These are phyloP conservation scores for Agrypnia vestita DNA, from an alignment of 1,140 invertebrate species.

Conservation along the genomic window DNA sequence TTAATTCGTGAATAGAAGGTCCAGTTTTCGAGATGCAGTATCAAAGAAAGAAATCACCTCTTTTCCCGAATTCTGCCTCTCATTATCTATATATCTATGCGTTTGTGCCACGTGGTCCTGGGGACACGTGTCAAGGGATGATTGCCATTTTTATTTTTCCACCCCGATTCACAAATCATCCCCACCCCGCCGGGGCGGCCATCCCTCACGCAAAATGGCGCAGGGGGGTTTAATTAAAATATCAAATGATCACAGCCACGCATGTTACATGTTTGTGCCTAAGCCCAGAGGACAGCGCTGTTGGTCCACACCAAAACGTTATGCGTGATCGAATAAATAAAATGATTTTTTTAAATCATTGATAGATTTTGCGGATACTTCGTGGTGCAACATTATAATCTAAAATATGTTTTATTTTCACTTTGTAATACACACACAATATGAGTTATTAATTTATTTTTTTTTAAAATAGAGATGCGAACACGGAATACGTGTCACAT, in stretches of 20 bases:
- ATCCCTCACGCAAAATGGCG: constrained; percentile 24
- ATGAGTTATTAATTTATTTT: too few species aligned
- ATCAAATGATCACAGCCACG: constrained; percentile 56
- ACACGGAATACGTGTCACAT: too few species aligned
- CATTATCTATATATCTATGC: background rate
- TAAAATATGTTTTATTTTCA: too few species aligned
- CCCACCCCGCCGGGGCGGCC: background rate
- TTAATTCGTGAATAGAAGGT: too few species aligned
- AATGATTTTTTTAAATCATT: too few species aligned
- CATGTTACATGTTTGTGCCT: background rate
- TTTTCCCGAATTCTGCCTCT: background rate
- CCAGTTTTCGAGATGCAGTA: too few species aligned
- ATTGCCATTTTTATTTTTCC: constrained; percentile 59
- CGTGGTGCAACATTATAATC: too few species aligned
- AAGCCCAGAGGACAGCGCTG: background rate
- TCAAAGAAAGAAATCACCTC: too few species aligned
- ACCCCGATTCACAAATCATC: constrained; percentile 28
- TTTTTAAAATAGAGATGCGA: too few species aligned
- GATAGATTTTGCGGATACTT: too few species aligned
- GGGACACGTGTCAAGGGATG: constrained; percentile 55
- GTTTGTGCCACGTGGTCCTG: constrained; percentile 26
- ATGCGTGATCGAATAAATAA: background rate
- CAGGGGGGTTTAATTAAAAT: constrained; percentile 59
- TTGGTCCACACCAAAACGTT: background rate
- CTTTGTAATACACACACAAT: too few species aligned